Conservation (phyloP, 1,140 invertebrate species). For the Monomorium pharaonis region DNA sequence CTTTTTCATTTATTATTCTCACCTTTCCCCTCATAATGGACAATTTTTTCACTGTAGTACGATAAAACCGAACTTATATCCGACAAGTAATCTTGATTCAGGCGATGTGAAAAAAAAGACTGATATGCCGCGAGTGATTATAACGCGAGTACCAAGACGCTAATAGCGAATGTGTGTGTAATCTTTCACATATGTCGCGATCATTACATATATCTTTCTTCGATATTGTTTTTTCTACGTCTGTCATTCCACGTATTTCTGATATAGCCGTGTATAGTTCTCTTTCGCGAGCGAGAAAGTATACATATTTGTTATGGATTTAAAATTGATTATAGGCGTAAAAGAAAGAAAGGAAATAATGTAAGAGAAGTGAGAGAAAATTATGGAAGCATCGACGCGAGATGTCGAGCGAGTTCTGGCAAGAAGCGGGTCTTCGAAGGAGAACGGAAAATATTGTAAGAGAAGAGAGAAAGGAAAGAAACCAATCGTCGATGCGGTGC, state of each 20-base stretch:
- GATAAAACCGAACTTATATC: slow-evolving; percentile 50
- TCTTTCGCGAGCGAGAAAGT: slow-evolving; percentile 49
- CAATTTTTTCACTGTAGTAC: slow-evolving; percentile 15
- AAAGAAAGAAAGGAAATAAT: slow-evolving; percentile 14
- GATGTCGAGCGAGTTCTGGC: slow-evolving; percentile 37
- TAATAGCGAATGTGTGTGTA: slow-evolving; percentile 44
- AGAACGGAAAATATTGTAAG: slow-evolving; percentile 20
- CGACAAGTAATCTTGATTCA: slow-evolving; percentile 58
- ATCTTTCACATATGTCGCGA: slow-evolving; percentile 40
- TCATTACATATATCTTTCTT: slow-evolving; percentile 42
- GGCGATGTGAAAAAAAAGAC: slow-evolving; percentile 61
- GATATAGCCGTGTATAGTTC: slow-evolving; percentile 46
- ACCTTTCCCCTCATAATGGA: not conserved
- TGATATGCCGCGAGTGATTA: slow-evolving; percentile 52
- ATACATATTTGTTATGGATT: slow-evolving; percentile 49
- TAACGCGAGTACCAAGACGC: slow-evolving; percentile 44
- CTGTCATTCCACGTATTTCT: slow-evolving; percentile 31
- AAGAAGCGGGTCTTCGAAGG: slow-evolving; percentile 22
- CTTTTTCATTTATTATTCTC: not conserved
- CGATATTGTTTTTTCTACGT: slow-evolving; percentile 38
- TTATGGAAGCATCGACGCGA: slow-evolving; percentile 56
- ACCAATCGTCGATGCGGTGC: not conserved
- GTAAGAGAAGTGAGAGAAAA: slow-evolving; percentile 49
- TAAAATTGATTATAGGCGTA: slow-evolving; percentile 58
- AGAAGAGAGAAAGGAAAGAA: not conserved